phyloP scores from a whole-genome alignment of 1,140 invertebrate genomes.

The Phocides pigmalion region DNA sequence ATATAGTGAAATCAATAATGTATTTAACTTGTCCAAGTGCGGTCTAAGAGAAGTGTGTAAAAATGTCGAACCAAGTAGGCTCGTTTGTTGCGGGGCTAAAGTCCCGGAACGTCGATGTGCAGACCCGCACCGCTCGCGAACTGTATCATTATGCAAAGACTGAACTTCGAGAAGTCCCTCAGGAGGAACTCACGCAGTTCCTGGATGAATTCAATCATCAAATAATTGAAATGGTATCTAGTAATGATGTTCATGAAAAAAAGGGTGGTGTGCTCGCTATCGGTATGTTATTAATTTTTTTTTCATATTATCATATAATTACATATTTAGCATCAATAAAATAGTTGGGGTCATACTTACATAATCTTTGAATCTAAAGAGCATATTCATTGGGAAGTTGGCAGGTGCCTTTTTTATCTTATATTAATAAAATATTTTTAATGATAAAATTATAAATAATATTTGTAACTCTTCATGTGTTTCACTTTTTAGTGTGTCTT shows the following conservation, averaged over 20 bases:
- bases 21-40: conserved; percentile 3
- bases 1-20: conserved; percentile 32
- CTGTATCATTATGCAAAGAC: conserved; percentile 96
- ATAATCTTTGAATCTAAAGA: no score
- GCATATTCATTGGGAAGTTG: no score
- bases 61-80: conserved; percentile 85
- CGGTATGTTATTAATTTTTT: conserved; percentile 84
- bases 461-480: background rate
- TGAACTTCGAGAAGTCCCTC: conserved; percentile 95
- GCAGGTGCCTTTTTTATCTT: no score
- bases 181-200: conserved; percentile 94
- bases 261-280: conserved; percentile 98
- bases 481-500: conserved; percentile 89
- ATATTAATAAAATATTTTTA: background rate
- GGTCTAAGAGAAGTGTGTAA: conserved; percentile 33
- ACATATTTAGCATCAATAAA: background rate
- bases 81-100: conserved; percentile 95
- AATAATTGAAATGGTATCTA: conserved; percentile 98
- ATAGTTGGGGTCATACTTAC: no score
- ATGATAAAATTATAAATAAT: conserved; percentile 29
- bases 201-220: conserved; percentile 98
- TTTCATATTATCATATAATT: conserved; percentile 10
- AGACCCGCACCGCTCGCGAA: conserved; percentile 93
- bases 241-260: conserved; percentile 95
- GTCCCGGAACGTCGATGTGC: conserved; percentile 93